These are phyloP conservation scores for Epirrita christyi DNA, from an alignment of 2,888 invertebrate species.

Conservation along the genomic window DNA sequence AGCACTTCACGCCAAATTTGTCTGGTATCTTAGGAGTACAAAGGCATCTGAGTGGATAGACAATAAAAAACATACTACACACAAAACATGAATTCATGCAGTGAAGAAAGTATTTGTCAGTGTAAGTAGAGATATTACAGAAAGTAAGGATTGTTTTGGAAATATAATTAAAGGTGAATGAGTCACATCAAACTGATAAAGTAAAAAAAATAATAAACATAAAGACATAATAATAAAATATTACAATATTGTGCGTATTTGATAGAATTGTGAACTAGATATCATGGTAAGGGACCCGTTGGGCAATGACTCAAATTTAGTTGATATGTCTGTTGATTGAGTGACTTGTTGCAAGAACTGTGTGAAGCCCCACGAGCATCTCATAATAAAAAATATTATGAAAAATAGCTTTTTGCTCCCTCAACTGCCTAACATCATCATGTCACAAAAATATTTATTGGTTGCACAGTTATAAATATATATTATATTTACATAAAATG, in stretches of 20 bases:
- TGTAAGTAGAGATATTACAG: slow-evolving; percentile 10
- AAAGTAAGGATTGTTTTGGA: slow-evolving; percentile 37
- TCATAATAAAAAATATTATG: slow-evolving; percentile 62
- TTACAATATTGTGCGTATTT: slow-evolving; percentile 63
- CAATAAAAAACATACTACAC: slow-evolving; percentile 18
- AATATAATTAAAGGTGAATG: slow-evolving; percentile 62
- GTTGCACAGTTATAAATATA: slow-evolving; percentile 74
- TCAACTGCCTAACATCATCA: slow-evolving; percentile 63
- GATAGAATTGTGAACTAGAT: slow-evolving; percentile 45
- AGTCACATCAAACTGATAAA: slow-evolving; percentile 44
- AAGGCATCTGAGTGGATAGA: too few relatives aligned
- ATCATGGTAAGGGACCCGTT: slow-evolving; percentile 48
- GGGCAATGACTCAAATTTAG: slow-evolving; percentile 51
- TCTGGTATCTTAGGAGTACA: too few relatives aligned
- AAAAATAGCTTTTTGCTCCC: slow-evolving; percentile 66
- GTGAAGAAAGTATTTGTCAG: neutral
- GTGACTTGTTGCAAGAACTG: slow-evolving; percentile 77
- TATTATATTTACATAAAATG: slow-evolving; percentile 78
- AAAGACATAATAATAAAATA: slow-evolving; percentile 41
- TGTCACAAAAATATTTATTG: slow-evolving; percentile 80
- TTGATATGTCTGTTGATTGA: slow-evolving; percentile 71
- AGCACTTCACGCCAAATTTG: too few relatives aligned
- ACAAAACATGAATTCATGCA: neutral
- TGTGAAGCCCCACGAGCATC: slow-evolving; percentile 69
- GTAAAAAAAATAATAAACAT: slow-evolving; percentile 40